Base-by-base conservation (phyloP, 2,888 invertebrate genomes). In the Serrognathus titanus region DNA sequence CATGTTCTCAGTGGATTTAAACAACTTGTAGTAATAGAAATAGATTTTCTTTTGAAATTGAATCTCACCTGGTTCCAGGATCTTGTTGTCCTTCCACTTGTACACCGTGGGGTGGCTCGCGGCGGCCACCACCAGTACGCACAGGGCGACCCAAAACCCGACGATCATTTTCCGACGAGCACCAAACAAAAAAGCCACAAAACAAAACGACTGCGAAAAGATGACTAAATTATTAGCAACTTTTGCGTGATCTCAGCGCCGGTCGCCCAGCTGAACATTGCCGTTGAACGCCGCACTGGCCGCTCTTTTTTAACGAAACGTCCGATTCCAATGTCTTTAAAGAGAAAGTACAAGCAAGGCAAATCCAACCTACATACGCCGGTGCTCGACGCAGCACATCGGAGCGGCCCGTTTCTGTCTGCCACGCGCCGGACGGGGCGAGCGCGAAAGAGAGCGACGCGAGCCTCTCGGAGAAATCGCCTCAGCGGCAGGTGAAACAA, bases 31-130 rank as follows among this genome's bases (percentile, higher is more conserved):
- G 24, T 20, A 20, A 20, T n/a, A n/a, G n/a, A n/a, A n/a, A n/a
- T n/a, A n/a, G n/a, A n/a, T n/a, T n/a, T n/a, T n/a, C n/a, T 12
- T 45, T n/a, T 10, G 40, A 20, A 51, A 20, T 12, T 4, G n/a
- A n/a, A 49, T 62, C 70, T 66, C 66, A 81, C 81, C 81, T 70
- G 80, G 77, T 71, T 81, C 81, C 51, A 79, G 74, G 66, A 78
- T 76, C 61, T 79, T 79, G 60, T 79, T 78, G 24, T 77, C 76
- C 66, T 80, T 81, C 61, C 75, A 78, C 63, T 80, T 80, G 62
- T 81, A 81, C 58, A 80, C 66, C 68, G 80, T 81, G 24, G 81
- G 75, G 46, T 67, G 63, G 46, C 64, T 58, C 36, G 61, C 43
- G 8, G 61, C 60, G 3, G 24, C 31, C 1, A 41, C 24, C 6